Evolutionary conservation across 2,888 invertebrate genomes (phyloP), one percentile per base, ranked within the genome.

Genomic region (Eudasyphora cyanicolor): DNA sequence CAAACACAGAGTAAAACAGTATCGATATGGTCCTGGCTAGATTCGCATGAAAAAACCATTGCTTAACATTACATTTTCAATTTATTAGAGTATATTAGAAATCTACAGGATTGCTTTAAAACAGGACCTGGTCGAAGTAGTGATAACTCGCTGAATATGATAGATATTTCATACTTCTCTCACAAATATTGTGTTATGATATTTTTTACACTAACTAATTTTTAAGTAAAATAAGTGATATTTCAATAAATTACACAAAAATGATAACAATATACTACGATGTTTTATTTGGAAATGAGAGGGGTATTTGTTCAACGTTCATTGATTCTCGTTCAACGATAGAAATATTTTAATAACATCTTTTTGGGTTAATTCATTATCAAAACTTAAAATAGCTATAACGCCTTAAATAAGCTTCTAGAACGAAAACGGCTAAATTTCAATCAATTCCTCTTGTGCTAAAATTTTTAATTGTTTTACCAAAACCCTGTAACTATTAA

Each of bases 141-240:
- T 67, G 67, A 67, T 67, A 67, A 21, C 38, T 67, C 67, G 38
- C 42, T 67, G 67, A 67, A 57, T 67, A 67, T 67, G 17, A 42
- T 67, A 60, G 21, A 42, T 38, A 42, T 21, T 64, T 67, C 67
- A 42, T 38, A 42, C 35, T 64, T 67, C 67, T 67, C 67, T 67
- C 67, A 67, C 67, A 67, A 67, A 38, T n/a, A 29, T 17, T 42
- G 24, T 24, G 24, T 38, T 35, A 64, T 67, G 67, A 67, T 67
- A 67, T 67, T 67, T 67, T 67, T 67, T 67, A 67, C 35, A 67
- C 67, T 67, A 67, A 67, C 4, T 42, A 42, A 24, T 42, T n/a
- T 67, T 67, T 38, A 67, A 67, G 38, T 38, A 64, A 17, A 2
- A 6, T 67, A 60, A 35, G 38, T 67, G 21, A 67, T 67, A 67